Evolutionary conservation across 2,113 vertebrate species (phyloP).

Genomic region (Beaufortia kweichowensis): DNA sequence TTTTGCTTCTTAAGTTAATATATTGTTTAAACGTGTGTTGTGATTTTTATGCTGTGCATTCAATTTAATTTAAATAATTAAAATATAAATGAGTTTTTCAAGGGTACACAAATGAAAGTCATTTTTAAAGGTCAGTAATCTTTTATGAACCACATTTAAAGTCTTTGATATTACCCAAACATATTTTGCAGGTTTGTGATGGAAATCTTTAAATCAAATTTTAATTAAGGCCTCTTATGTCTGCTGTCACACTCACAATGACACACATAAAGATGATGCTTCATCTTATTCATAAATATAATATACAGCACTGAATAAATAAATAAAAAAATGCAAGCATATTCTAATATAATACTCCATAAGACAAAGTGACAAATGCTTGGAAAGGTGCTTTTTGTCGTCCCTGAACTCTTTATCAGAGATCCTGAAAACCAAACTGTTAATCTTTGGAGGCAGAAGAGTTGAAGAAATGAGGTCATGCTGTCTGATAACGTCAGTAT

Average conservation of each 20-base stretch:
- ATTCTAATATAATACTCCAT: slow-evolving; percentile 10
- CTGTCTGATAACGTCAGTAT: slow-evolving; percentile 51
- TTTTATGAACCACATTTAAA: slow-evolving; percentile 6
- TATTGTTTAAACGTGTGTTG: too few relatives aligned
- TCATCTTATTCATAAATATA: background rate
- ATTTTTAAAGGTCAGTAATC: too few relatives aligned
- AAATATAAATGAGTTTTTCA: too few relatives aligned
- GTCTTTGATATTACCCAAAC: background rate
- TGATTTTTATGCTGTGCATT: too few relatives aligned
- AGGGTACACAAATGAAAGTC: too few relatives aligned
- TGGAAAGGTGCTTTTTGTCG: background rate
- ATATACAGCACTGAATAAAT: background rate
- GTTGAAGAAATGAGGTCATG: background rate
- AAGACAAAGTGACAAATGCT: slow-evolving; percentile 12
- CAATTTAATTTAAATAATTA: too few relatives aligned
- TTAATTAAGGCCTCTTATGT: background rate
- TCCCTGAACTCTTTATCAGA: slow-evolving; percentile 48
- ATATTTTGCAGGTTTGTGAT: background rate
- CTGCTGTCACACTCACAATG: background rate
- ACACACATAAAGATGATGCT: background rate
- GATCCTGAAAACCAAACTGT: slow-evolving; percentile 27
- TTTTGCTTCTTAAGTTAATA: too few relatives aligned
- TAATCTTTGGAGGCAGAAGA: background rate
- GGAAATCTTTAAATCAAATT: background rate
- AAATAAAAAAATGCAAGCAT: background rate